Conservation (phyloP, 2,888 invertebrate genomes). For the Acrobasis suavella region DNA sequence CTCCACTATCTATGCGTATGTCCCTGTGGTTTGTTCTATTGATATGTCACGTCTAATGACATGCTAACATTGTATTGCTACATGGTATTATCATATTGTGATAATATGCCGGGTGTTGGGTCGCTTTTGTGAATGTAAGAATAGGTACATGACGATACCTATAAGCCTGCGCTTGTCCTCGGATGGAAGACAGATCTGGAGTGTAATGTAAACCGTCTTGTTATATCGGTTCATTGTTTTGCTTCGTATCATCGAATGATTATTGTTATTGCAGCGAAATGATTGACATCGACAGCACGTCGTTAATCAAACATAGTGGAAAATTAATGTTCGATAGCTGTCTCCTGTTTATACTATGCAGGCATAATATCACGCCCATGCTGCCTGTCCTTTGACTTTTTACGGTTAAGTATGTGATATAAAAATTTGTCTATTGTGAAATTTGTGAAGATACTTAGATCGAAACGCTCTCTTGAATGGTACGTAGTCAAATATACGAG, state of each 20-base stretch:
- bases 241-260: conserved; percentile 41
- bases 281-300: conserved; percentile 34
- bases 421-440: not conserved
- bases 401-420: too few species aligned
- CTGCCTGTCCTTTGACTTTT: too few species aligned
- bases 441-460: conserved; percentile 1
- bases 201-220: conserved; percentile 38
- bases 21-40: conserved; percentile 54
- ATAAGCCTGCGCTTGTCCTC: conserved; percentile 28
- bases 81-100: conserved; percentile 51
- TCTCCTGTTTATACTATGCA: not conserved
- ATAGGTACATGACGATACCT: conserved; percentile 32
- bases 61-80: conserved; percentile 54
- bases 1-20: conserved; percentile 56
- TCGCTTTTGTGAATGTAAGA: conserved; percentile 36
- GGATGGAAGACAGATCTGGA: conserved; percentile 34
- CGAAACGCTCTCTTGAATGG: conserved; percentile 34
- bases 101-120: conserved; percentile 34
- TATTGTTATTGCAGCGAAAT: conserved; percentile 41
- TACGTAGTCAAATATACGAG: conserved; percentile 49
- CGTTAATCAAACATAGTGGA: conserved; percentile 12
- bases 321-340: conserved; percentile 8
- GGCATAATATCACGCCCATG: too few species aligned
- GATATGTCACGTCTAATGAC: conserved; percentile 66
- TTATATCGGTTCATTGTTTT: conserved; percentile 52